Evolutionary conservation across 2,888 invertebrate species (phyloP).

Genomic region (Chymomyza amoena): DNA sequence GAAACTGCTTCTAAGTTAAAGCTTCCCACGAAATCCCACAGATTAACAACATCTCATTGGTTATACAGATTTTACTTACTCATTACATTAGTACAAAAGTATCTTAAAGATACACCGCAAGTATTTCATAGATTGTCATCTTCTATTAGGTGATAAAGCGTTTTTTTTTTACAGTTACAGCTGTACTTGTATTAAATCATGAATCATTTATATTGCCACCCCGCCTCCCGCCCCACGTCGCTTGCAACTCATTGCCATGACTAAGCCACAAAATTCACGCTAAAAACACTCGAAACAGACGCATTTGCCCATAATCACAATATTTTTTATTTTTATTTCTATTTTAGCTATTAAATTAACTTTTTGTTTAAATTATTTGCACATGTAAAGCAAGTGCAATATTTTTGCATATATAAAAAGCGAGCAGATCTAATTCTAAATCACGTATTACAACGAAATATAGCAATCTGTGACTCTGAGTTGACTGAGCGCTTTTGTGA

Average conservation of each 20-base stretch:
- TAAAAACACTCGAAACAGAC: slow-evolving; percentile 24
- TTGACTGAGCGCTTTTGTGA: slow-evolving; percentile 30
- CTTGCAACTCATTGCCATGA: not conserved
- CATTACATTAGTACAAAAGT: not conserved
- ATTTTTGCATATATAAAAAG: not conserved
- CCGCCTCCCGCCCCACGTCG: not conserved
- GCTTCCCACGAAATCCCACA: too few species aligned
- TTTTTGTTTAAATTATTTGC: not conserved
- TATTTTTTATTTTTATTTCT: not conserved
- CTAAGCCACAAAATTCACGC: slow-evolving; percentile 17
- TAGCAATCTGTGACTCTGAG: not conserved
- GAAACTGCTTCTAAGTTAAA: too few species aligned
- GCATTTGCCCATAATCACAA: slow-evolving; percentile 27
- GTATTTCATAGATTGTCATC: slow-evolving; percentile 24
- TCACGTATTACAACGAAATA: slow-evolving; percentile 46
- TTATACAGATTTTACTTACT: too few species aligned
- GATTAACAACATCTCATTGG: too few species aligned
- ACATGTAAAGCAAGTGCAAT: not conserved
- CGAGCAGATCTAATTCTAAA: slow-evolving; percentile 11
- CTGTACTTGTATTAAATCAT: not conserved
- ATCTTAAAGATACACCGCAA: not conserved
- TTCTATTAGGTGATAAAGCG: slow-evolving; percentile 1
- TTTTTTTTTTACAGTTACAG: not conserved
- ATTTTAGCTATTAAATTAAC: not conserved
- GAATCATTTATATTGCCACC: not conserved